These are phyloP conservation scores for Petrocephalus schoutedeni DNA, from an alignment of 2,797 vertebrate genomes.

Conservation along the genomic window DNA sequence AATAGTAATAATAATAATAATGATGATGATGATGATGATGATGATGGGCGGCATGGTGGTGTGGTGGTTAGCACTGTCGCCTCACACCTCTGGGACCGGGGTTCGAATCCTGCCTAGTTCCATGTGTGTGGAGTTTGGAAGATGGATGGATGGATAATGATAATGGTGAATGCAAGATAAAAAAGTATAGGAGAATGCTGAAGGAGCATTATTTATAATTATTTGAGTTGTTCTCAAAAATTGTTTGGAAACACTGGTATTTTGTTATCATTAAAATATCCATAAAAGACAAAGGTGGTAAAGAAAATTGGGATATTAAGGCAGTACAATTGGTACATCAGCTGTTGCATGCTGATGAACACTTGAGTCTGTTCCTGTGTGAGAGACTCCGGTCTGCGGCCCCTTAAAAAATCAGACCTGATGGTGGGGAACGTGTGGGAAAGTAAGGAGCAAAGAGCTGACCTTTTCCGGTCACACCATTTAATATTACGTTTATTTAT, in stretches of 20 bases:
- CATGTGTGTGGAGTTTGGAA: too few relatives aligned
- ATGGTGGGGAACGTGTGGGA: constrained; percentile 49
- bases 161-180: not conserved
- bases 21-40: not conserved
- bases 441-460: constrained; percentile 40
- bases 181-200: not conserved
- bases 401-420: not conserved
- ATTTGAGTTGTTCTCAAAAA: not conserved
- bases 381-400: not conserved
- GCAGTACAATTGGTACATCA: constrained; percentile 19
- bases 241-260: not conserved
- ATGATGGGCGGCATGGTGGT: too few relatives aligned
- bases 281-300: not conserved
- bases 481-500: constrained; percentile 68
- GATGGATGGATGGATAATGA: not conserved
- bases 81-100: too few relatives aligned
- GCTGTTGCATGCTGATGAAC: too few relatives aligned
- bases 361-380: not conserved
- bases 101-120: too few relatives aligned
- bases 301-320: constrained; percentile 27
- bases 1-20: not conserved
- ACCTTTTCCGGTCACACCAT: constrained; percentile 67
- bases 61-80: too few relatives aligned
- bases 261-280: not conserved
- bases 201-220: not conserved